Evolutionary conservation across 2,888 invertebrate species (phyloP), one percentile per base, ranked within the genome.

Genomic region (Pomacea canaliculata): DNA sequence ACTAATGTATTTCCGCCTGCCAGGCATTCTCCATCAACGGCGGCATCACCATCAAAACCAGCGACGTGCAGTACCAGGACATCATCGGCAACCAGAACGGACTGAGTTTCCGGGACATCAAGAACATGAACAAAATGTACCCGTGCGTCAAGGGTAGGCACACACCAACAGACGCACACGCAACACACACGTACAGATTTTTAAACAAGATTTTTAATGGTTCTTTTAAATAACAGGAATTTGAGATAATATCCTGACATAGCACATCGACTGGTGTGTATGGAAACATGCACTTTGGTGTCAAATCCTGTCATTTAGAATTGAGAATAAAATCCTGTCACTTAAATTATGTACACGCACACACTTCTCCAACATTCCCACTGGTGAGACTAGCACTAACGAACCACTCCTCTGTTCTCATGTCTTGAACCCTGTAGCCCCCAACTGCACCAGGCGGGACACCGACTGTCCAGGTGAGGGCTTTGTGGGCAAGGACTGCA

Each of bases 401-500:
- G 51, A 13, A 7, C 10, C 4, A 56, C 51, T 16, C 16, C 51
- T 56, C 16, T 16, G 7, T 56, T 56, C 51, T 56, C 51, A 16
- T 56, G 7, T 56, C 12, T 56, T 37, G 4, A 7, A 56, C 8
- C 19, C 62, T 48, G 1, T n/a, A 73, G 73, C 73, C 7, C 13
- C 73, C 19, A 23, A 59, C n/a, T 83, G 82, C 69, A 66, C 59
- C 16, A 65, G 62, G 48, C 78, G 70, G 49, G 65, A 75, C 62
- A 51, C 65, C 27, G 71, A 73, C 23, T 85, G 85, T 76, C 82
- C 84, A 18, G 82, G 83, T 19, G 81, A 81, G n/a, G 85, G 85
- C 3, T 85, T 84, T 76, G 76, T 83, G 19, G 85, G 82, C 27
- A 82, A 83, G 69, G 84, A 85, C 79, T 85, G 85, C 72, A 70